Percentiles rank a stretch among this genome's conserved stretches.
phyloP scores from a whole-genome alignment of 2,113 vertebrate genomes.

The Erinaceus europaeus region DNA sequence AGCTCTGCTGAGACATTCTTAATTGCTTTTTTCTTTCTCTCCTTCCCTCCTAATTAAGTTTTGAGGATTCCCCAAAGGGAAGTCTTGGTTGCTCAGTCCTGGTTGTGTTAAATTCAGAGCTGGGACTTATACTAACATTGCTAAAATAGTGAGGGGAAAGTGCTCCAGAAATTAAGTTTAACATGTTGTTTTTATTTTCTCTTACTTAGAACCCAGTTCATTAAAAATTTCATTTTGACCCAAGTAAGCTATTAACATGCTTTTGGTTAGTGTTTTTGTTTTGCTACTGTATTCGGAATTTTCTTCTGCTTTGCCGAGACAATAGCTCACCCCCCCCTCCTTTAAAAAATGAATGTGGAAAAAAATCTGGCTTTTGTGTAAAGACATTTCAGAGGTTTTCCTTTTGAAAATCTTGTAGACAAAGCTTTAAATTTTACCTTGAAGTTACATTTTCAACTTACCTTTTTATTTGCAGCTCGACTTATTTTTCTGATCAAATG shows the following conservation, averaged over 20 bases:
- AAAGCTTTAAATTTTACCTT: conserved; percentile 4
- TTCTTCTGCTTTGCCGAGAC: background rate
- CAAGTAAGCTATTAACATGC: background rate
- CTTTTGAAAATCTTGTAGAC: background rate
- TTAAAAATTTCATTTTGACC: conserved; percentile 43
- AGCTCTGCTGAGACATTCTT: too few species aligned
- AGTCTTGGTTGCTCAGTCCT: conserved; percentile 38
- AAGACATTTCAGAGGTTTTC: background rate
- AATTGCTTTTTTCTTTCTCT: too few species aligned
- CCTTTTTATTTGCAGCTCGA: background rate
- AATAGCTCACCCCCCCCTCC: background rate
- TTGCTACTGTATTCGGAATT: background rate
- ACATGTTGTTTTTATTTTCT: conserved; percentile 64
- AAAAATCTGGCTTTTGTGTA: too few species aligned
- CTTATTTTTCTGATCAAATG: conserved; percentile 4
- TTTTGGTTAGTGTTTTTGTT: conserved; percentile 44
- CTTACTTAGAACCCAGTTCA: conserved; percentile 38
- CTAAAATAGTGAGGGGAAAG: conserved; percentile 44
- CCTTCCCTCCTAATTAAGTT: conserved; percentile 51
- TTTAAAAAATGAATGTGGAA: background rate
- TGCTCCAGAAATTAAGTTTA: conserved; percentile 34
- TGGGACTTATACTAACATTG: background rate
- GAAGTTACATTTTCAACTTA: background rate
- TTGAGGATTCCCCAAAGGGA: conserved; percentile 66
- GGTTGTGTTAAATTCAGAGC: conserved; percentile 45